Evolutionary conservation across 2,797 vertebrate species (phyloP).

Genomic region (Pipistrellus pygmaeus): DNA sequence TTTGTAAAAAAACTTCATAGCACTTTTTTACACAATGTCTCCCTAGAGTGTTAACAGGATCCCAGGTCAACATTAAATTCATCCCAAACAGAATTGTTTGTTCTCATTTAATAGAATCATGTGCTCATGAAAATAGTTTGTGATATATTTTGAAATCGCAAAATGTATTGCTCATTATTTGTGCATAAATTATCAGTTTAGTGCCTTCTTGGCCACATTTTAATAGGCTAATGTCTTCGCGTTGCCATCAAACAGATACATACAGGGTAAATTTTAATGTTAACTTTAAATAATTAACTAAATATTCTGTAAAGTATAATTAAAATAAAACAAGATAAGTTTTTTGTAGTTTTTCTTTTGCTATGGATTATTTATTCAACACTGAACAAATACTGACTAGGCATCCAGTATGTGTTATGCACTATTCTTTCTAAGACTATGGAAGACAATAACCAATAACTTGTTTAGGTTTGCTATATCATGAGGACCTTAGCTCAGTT

Average conservation of each 20-base stretch:
- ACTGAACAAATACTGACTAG: not conserved
- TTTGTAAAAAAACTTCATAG: not conserved
- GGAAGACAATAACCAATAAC: not conserved
- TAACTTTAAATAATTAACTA: constrained; percentile 14
- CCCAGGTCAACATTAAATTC: constrained; percentile 7
- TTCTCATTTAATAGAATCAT: constrained; percentile 51
- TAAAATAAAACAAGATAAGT: not conserved
- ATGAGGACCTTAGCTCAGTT: not conserved
- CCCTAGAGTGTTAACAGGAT: not conserved
- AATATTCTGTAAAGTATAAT: not conserved
- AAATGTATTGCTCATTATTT: not conserved
- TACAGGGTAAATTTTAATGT: not conserved
- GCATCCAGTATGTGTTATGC: not conserved
- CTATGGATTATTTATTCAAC: constrained; percentile 2
- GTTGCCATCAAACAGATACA: not conserved
- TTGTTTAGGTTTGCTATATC: not conserved
- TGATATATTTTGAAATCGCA: not conserved
- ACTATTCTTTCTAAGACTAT: not conserved
- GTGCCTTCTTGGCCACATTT: not conserved
- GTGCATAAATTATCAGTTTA: not conserved
- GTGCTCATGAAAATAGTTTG: not conserved
- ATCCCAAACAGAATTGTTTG: not conserved
- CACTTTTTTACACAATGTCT: not conserved
- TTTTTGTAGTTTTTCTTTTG: not conserved
- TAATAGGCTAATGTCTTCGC: not conserved